Evolutionary conservation across 2,797 vertebrate species (phyloP).

Genomic region (Diplodus sargus): DNA sequence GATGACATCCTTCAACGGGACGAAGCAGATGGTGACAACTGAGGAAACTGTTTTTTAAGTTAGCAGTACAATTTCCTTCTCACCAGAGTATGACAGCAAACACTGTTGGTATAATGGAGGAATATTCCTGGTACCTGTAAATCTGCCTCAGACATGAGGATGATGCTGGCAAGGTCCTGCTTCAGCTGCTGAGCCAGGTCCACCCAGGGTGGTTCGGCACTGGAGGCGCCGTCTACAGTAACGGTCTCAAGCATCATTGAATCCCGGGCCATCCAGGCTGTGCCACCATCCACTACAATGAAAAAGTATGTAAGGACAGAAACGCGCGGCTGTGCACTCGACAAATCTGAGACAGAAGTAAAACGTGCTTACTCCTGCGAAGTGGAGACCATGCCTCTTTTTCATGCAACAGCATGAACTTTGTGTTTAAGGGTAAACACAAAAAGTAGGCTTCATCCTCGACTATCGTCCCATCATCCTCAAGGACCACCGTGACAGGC

Average conservation of each 20-base stretch:
- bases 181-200: constrained; percentile 87
- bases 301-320: constrained; percentile 2
- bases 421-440: constrained; percentile 91
- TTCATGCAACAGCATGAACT: constrained; percentile 89
- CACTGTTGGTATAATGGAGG: neutral
- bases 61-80: neutral
- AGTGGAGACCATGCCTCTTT: constrained; percentile 87
- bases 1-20: neutral
- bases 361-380: constrained; percentile 70
- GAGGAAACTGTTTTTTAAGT: neutral
- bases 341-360: neutral
- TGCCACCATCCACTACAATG: constrained; percentile 85
- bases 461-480: constrained; percentile 96
- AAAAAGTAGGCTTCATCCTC: constrained; percentile 93
- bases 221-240: constrained; percentile 70
- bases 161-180: constrained; percentile 89
- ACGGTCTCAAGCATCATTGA: constrained; percentile 77
- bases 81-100: neutral
- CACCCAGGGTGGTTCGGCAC: constrained; percentile 81
- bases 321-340: neutral
- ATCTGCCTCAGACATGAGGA: constrained; percentile 93
- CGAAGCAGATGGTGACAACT: neutral
- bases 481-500: constrained; percentile 89
- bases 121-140: constrained; percentile 85
- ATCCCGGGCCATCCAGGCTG: constrained; percentile 85